These are phyloP conservation scores for Hirtodrosophila cameraria DNA, from an alignment of 2,888 invertebrate species.

Conservation along the genomic window DNA sequence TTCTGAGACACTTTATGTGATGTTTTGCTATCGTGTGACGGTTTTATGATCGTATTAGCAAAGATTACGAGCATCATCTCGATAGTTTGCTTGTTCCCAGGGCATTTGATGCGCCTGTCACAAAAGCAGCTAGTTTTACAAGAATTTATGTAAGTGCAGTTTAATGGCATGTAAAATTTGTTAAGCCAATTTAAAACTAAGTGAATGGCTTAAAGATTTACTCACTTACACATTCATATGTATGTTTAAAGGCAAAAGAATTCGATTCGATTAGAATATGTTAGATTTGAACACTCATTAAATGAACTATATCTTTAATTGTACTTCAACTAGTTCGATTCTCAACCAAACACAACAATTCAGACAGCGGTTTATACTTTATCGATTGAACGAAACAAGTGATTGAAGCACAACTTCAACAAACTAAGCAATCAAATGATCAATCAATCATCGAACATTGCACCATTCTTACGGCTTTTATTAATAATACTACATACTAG, in stretches of 20 bases:
- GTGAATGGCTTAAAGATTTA: conserved; percentile 18
- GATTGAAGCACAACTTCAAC: too few relatives aligned
- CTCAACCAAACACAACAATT: too few relatives aligned
- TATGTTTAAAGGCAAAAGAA: neutral
- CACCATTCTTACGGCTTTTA: too few relatives aligned
- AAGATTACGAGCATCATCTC: conserved; percentile 31
- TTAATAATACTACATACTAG: too few relatives aligned
- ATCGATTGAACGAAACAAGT: too few relatives aligned
- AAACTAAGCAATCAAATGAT: too few relatives aligned
- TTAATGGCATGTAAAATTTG: conserved; percentile 30
- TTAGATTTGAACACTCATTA: too few relatives aligned
- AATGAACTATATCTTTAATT: too few relatives aligned
- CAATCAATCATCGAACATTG: too few relatives aligned
- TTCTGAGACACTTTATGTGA: conserved; percentile 50
- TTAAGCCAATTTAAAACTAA: conserved; percentile 18
- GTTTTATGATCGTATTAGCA: conserved; percentile 69
- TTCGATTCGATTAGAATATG: neutral
- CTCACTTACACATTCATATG: neutral
- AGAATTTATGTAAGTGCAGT: conserved; percentile 52
- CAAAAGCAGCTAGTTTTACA: conserved; percentile 28
- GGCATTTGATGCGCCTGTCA: conserved; percentile 54
- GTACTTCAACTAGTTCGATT: too few relatives aligned
- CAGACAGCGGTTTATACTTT: too few relatives aligned
- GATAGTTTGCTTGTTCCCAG: conserved; percentile 29
- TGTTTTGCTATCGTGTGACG: conserved; percentile 65